These are phyloP conservation scores for Anthoscopus minutus DNA, from an alignment of 2,113 vertebrate genomes.

Conservation along the genomic window DNA sequence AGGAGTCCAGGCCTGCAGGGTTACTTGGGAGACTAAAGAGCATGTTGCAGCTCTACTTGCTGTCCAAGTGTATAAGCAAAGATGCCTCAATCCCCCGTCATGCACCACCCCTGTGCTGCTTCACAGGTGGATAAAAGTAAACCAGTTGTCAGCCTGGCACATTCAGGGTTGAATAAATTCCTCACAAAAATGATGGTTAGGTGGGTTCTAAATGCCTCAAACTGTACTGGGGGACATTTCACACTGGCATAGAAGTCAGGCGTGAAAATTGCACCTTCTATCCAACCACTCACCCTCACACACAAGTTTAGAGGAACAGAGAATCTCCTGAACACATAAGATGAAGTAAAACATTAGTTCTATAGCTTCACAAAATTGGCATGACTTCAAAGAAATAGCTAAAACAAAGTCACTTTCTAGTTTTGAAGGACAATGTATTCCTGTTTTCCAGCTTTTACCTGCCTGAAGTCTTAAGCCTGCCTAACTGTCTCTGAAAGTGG, in stretches of 20 bases:
- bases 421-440: neutral
- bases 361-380: neutral
- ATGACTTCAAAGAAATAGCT: neutral
- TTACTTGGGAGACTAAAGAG: neutral
- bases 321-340: neutral
- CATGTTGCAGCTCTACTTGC: neutral
- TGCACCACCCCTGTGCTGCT: neutral
- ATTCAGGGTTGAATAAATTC: neutral
- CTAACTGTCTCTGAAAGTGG: neutral
- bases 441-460: neutral
- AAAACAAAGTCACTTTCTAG: neutral
- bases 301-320: neutral
- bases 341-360: neutral
- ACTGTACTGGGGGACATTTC: neutral
- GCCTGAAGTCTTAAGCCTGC: neutral
- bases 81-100: neutral
- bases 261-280: neutral
- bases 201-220: neutral
- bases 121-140: neutral
- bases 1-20: neutral
- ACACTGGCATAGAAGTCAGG: neutral
- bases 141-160: neutral
- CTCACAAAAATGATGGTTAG: neutral
- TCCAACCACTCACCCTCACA: neutral
- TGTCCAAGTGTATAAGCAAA: neutral